Conservation (phyloP, 2,888 invertebrate genomes). For the Tetheella fluctuosa region DNA sequence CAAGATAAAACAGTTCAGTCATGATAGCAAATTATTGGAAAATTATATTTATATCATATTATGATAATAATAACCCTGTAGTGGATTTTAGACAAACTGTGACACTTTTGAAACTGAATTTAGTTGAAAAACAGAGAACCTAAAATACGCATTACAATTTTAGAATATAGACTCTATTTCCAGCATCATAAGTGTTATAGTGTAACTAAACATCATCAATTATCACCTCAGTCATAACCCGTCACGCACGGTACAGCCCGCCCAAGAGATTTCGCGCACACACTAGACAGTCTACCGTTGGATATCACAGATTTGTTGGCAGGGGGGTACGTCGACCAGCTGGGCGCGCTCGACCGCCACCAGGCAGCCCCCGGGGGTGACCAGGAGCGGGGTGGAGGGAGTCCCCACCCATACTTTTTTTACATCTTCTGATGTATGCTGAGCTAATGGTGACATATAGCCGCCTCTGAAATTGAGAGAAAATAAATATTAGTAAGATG, state of each 20-base stretch:
- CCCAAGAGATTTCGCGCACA: conserved; percentile 49
- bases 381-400: conserved; percentile 64
- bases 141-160: too few species aligned
- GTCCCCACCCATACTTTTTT: conserved; percentile 80
- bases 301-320: conserved; percentile 73
- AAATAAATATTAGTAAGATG: neutral
- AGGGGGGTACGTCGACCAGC: conserved; percentile 57
- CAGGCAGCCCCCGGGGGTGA: conserved; percentile 72
- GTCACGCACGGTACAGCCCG: conserved; percentile 57
- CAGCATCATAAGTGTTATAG: neutral
- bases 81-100: neutral
- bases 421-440: conserved; percentile 67
- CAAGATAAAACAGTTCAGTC: conserved; percentile 4
- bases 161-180: neutral
- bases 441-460: conserved; percentile 73
- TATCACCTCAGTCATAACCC: conserved; percentile 5
- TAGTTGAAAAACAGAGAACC: neutral
- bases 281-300: conserved; percentile 65
- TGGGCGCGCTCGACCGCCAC: conserved; percentile 76
- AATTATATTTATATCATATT: neutral
- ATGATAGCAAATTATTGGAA: neutral
- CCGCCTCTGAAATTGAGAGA: conserved; percentile 64
- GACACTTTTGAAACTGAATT: neutral
- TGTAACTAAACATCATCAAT: neutral
- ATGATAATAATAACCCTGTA: neutral